Evolutionary conservation across 2,888 invertebrate genomes (phyloP).

Genomic region (Pachycephus smyrnensis): DNA sequence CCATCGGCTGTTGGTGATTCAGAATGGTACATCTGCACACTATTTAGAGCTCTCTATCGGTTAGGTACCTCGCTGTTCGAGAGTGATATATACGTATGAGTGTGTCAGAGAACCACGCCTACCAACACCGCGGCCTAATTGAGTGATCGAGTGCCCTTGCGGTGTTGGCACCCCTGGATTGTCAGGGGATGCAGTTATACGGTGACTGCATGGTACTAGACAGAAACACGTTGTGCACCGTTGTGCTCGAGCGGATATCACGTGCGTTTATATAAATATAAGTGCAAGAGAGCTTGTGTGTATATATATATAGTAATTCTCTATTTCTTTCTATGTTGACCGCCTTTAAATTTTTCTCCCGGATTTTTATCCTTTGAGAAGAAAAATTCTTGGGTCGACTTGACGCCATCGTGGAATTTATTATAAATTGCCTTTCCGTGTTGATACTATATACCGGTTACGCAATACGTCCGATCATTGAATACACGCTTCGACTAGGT

Average conservation of each 20-base stretch:
- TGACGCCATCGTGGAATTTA: not conserved
- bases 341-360: not conserved
- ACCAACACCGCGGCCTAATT: constrained; percentile 61
- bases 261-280: not conserved
- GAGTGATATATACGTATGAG: constrained; percentile 22
- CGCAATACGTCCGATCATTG: not conserved
- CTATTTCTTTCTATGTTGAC: not conserved
- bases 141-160: constrained; percentile 60
- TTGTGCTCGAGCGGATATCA: not conserved
- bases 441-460: not conserved
- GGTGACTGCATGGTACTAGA: not conserved
- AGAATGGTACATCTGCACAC: constrained; percentile 42
- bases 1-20: constrained; percentile 53
- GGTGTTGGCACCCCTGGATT: constrained; percentile 51
- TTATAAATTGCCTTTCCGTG: not conserved
- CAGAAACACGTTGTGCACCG: not conserved
- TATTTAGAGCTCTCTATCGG: constrained; percentile 30
- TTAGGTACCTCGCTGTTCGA: constrained; percentile 41
- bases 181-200: constrained; percentile 35
- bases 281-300: not conserved
- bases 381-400: not conserved
- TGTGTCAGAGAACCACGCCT: constrained; percentile 53
- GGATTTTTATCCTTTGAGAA: not conserved
- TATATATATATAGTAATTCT: not conserved
- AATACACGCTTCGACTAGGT: not conserved